Base-by-base conservation (phyloP, 1,140 invertebrate species). In the Pogonomyrmex californicus region DNA sequence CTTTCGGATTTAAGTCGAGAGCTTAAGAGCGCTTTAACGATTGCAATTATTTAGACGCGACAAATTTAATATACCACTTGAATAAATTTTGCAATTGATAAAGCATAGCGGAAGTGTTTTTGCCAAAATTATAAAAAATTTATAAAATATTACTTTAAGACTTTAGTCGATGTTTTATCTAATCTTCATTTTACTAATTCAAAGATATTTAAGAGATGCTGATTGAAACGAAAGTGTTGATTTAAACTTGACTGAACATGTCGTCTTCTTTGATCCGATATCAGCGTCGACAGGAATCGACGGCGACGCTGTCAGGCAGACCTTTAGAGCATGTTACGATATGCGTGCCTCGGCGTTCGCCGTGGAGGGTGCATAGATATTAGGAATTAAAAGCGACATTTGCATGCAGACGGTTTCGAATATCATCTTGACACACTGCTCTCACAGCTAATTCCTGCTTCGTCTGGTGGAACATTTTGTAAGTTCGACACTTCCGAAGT, bases 371-470 rank as follows among this genome's bases (percentile, higher is more conserved):
- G 79, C 79, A 83, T 83, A 83, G 79, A 83, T 83, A 83, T 83
- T 83, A 75, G 79, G 79, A 83, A 83, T 83, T 83, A 83, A 83
- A 83, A 83, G 68, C 79, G 79, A 62, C 68, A 83, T 83, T 83
- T 83, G 79, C 79, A 83, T 83, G 79, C 68, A 83, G 79, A 83
- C 79, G 56, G 79, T 83, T 75, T 38, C 79, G 79, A 75, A 83
- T 83, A 83, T 83, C 79, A 75, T 83, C 79, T 83, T 83, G 79
- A 83, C 79, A 83, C 79, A 83, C 79, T 83, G 79, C 58, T 83
- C 68, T 75, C 68, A 14, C 82, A 33, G 73, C 62, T 85, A 85
- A 85, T 85, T 85, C 82, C 71, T 77, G 58, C 58, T 85, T 65
- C 58, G 82, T 78, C 71, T 65, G 44, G 36, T 4, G 60, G 73